phyloP scores from a whole-genome alignment of 2,888 invertebrate genomes.

The Caenorhabditis wallacei region DNA sequence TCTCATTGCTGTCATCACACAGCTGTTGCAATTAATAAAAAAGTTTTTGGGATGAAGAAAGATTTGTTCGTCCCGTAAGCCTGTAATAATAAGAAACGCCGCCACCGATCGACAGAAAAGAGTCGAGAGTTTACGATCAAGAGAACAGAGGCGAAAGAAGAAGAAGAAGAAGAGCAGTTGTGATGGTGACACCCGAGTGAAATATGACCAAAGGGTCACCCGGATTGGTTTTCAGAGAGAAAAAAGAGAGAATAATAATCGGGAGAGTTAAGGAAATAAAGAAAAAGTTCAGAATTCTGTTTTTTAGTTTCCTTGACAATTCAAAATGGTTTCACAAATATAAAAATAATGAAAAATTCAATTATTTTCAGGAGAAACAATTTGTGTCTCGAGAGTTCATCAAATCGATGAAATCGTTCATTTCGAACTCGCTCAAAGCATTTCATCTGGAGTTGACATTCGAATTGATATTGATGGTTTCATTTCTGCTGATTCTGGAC shows the following conservation, averaged over 20 bases:
- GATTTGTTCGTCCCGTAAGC: constrained; percentile 1
- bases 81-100: constrained; percentile 40
- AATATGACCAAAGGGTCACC: constrained; percentile 56
- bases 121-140: constrained; percentile 34
- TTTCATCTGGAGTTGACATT: constrained; percentile 29
- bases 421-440: constrained; percentile 53
- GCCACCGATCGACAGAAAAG: constrained; percentile 13
- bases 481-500: constrained; percentile 52
- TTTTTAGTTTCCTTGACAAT: too few relatives aligned
- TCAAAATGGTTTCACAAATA: too few relatives aligned
- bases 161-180: constrained; percentile 40
- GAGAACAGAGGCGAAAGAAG: neutral
- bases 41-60: constrained; percentile 14
- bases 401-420: constrained; percentile 28
- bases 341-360: neutral
- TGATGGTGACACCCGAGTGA: constrained; percentile 61
- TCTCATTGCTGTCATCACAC: constrained; percentile 36
- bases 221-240: constrained; percentile 34
- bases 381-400: constrained; percentile 61
- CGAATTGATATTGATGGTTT: constrained; percentile 60
- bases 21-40: constrained; percentile 43
- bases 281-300: neutral
- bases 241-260: neutral
- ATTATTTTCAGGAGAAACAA: constrained; percentile 66
- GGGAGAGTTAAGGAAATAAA: neutral